Base-by-base conservation (phyloP, 2,888 invertebrate genomes). In the Branchellion lobata region DNA sequence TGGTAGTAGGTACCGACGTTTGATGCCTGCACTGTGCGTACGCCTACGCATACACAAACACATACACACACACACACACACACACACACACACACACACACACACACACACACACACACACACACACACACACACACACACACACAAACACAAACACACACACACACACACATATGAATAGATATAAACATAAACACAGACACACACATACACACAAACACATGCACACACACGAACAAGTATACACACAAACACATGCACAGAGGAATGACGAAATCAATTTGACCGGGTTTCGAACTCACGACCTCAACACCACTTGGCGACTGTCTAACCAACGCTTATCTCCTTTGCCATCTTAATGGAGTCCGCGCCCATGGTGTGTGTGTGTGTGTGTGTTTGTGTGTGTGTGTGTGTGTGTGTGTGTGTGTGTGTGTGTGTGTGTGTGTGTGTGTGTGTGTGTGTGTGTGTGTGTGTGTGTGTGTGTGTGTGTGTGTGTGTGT, bases 151-250 rank as follows among this genome's bases (percentile, higher is more conserved):
- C n/a, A n/a, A n/a, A n/a, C n/a, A n/a, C n/a, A n/a, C n/a, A n/a
- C n/a, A n/a, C n/a, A n/a, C n/a, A n/a, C n/a, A n/a, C n/a, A n/a
- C n/a, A n/a, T n/a, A n/a, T n/a, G n/a, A n/a, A n/a, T n/a, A n/a
- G n/a, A n/a, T n/a, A n/a, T 14, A 69, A 18, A 21, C 69, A 29
- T 5, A 31, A 51, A 14, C 40, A 75, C 53, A 29, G 27, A 29
- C 24, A 53, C 75, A 53, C 75, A 75, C 57, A 53, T 14, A 53
- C 29, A 75, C 27, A 47, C 51, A 53, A 27, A 51, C 53, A 75
- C 75, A 53, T 31, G 21, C n/a, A 29, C 24, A 51, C 33, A 51
- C 27, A 33, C 29, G 75, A n/a, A 51, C 29, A 47, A 69, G 29
- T 5, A 69, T 29, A 69, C 69, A 31, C 27, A 69, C 29, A 69